phyloP scores from a whole-genome alignment of 2,113 vertebrate genomes.

The Antechinus stuartii region DNA sequence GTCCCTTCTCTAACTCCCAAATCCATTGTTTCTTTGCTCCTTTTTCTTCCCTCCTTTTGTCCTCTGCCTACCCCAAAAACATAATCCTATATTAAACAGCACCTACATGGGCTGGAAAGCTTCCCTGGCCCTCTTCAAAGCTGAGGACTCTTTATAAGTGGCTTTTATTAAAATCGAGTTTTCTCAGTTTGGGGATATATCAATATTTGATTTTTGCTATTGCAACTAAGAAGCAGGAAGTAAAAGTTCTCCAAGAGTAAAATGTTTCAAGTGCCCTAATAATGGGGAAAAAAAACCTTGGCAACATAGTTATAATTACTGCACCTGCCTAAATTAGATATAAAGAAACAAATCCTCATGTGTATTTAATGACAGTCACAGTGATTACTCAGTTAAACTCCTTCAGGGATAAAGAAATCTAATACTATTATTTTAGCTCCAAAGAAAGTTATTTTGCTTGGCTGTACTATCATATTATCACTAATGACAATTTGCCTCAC shows the following conservation, averaged over 20 bases:
- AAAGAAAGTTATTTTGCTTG: slow-evolving; percentile 25
- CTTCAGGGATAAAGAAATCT: slow-evolving; percentile 51
- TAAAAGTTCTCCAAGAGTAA: background rate
- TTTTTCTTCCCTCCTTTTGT: background rate
- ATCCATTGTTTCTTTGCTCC: background rate
- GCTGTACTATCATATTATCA: background rate
- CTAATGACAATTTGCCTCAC: slow-evolving; percentile 11
- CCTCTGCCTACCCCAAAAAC: background rate
- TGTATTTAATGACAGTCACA: slow-evolving; percentile 68
- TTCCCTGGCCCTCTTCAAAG: background rate
- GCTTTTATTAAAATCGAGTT: too few species aligned
- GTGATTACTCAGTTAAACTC: slow-evolving; percentile 65
- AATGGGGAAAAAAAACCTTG: slow-evolving; percentile 63
- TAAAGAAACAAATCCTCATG: slow-evolving; percentile 58
- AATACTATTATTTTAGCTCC: slow-evolving; percentile 44
- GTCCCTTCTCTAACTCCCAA: background rate
- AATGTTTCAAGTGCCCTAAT: slow-evolving; percentile 15
- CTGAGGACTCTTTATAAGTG: background rate
- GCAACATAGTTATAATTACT: slow-evolving; percentile 70
- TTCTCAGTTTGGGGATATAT: background rate
- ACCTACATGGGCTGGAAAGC: background rate
- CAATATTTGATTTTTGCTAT: background rate
- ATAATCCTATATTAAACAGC: background rate
- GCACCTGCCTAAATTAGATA: slow-evolving; percentile 56
- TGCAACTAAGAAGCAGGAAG: background rate